Evolutionary conservation across 2,888 invertebrate genomes (phyloP), one percentile per base, ranked within the genome.

Genomic region (Dichetophora obliterata): DNA sequence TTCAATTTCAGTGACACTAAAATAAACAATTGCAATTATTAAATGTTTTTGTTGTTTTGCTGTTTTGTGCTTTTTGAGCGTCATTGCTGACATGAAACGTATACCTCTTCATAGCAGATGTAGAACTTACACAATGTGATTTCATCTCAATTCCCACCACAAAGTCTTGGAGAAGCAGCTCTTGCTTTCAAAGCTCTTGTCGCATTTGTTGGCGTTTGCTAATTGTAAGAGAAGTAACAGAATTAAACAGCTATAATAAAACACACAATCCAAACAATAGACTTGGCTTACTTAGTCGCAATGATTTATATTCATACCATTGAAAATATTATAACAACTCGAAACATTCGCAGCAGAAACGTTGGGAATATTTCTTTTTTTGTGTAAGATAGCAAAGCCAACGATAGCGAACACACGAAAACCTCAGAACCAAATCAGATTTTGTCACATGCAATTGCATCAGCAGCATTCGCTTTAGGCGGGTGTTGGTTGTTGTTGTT

Each of bases 361-460:
- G 69, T 52, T 52, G 69, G 69, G 69, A 70, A 70, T 69, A 52
- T 48, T 14, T 37, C 9, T 16, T 9, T 14, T 27, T 8, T 14
- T 65, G 8, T 31, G 14, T 3, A 3, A 11, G 9, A 19, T 14
- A 70, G 5, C 5, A 59, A 59, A 43, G 61, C 37, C 48, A 72
- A 59, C 61, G 48, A 72, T 34, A 70, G 54, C 52, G 31, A 54
- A 34, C 16, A 72, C 72, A 43, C n/a, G 8, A 59, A 27, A 24
- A 72, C 61, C 48, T 61, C n/a, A 34, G 27, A 71, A 61, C 22
- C 57, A 72, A 43, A 72, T 72, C 59, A 61, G 48, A 61, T 72
- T 59, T 72, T 72, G 72, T 72, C 72, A 61, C 72, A 72, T 72
- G 72, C 59, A 72, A 72, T 72, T 72, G 72, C 72, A 72, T 61